Evolutionary conservation across 2,797 vertebrate species (phyloP).

Genomic region (Botia almorhae): DNA sequence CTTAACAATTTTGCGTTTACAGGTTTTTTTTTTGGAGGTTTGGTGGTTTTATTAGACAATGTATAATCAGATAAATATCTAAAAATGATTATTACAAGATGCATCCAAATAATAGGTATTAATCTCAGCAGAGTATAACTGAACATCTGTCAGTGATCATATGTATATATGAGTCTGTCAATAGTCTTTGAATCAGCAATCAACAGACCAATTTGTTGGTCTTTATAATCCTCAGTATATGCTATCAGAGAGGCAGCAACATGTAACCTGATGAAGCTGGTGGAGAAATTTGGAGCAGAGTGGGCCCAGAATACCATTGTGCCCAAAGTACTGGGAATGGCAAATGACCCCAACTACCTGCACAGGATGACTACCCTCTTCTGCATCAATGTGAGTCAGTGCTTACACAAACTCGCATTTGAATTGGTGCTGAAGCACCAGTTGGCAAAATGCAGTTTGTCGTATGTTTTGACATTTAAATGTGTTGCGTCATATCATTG

Average conservation of each 20-base stretch:
- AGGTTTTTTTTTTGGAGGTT: neutral
- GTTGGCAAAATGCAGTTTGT: neutral
- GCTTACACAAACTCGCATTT: neutral
- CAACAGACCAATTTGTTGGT: neutral
- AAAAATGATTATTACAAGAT: neutral
- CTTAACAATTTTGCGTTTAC: too few relatives aligned
- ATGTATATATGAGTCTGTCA: neutral
- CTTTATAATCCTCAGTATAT: constrained; percentile 75
- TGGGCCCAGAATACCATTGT: constrained; percentile 93
- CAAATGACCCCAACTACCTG: constrained; percentile 91
- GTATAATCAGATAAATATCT: neutral
- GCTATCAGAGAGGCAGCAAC: constrained; percentile 91
- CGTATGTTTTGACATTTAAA: neutral
- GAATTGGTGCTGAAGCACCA: neutral
- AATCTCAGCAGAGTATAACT: too few relatives aligned
- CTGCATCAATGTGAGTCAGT: constrained; percentile 88
- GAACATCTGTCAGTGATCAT: neutral
- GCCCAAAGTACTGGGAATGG: constrained; percentile 91
- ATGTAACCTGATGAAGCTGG: constrained; percentile 90
- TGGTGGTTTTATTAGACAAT: too few relatives aligned
- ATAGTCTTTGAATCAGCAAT: too few relatives aligned
- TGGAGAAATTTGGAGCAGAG: constrained; percentile 90
- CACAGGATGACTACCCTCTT: constrained; percentile 94
- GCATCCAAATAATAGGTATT: neutral
- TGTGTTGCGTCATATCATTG: neutral